phyloP scores from a whole-genome alignment of 2,888 invertebrate genomes.

The Geotrupes spiniger region DNA sequence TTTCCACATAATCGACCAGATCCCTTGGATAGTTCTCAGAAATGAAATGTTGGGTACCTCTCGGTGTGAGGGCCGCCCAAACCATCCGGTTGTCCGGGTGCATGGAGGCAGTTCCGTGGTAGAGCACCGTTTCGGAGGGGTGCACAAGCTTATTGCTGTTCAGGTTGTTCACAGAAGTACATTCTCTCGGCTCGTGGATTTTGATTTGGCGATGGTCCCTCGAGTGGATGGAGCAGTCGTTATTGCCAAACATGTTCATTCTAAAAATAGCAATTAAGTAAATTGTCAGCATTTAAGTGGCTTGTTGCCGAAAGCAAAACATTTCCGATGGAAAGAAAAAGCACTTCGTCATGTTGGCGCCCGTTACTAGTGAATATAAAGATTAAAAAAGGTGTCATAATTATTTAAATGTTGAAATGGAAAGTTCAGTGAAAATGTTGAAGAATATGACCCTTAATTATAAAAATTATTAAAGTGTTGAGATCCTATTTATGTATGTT shows the following conservation, averaged over 20 bases:
- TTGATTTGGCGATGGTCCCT: constrained; percentile 47
- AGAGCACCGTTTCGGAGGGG: constrained; percentile 44
- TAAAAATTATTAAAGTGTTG: no score
- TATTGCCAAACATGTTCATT: constrained; percentile 58
- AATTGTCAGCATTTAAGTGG: no score
- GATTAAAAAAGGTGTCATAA: no score
- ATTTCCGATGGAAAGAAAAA: no score
- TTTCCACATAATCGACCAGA: constrained; percentile 51
- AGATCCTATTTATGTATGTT: no score
- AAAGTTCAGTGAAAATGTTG: no score
- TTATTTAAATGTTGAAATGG: no score
- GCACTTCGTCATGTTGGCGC: no score
- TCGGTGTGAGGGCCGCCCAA: constrained; percentile 83
- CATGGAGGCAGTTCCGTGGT: constrained; percentile 37
- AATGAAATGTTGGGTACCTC: constrained; percentile 73
- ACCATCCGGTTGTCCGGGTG: constrained; percentile 47
- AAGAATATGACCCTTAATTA: no score
- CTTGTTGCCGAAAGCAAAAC: no score
- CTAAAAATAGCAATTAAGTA: no score
- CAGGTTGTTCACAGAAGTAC: constrained; percentile 48
- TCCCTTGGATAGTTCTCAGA: constrained; percentile 64
- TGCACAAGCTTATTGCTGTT: constrained; percentile 45
- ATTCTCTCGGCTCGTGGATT: constrained; percentile 49
- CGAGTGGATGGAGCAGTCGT: constrained; percentile 53
- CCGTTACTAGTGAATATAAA: no score